These are phyloP conservation scores for Masticophis lateralis DNA, from an alignment of 2,797 vertebrate genomes.

Conservation along the genomic window DNA sequence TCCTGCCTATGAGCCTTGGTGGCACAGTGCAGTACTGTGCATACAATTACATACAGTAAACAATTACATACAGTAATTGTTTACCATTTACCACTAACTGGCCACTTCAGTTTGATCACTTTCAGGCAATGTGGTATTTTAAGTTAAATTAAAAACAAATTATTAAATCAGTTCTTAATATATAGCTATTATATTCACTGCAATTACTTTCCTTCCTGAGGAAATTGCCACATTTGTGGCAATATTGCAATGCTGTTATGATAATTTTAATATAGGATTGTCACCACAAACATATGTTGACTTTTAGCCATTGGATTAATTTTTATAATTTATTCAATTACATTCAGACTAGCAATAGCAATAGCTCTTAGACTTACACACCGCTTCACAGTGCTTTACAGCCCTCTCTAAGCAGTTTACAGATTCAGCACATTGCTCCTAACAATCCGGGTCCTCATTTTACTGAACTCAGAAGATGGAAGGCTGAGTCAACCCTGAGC, in stretches of 20 bases:
- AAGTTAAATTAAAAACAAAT: constrained; percentile 55
- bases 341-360: not conserved
- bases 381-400: no score
- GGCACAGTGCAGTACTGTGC: not conserved
- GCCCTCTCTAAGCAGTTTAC: no score
- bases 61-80: constrained; percentile 12
- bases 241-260: constrained; percentile 26
- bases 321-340: not conserved
- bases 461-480: no score
- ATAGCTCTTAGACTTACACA: no score
- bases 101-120: constrained; percentile 70
- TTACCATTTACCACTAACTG: constrained; percentile 47
- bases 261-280: constrained; percentile 57
- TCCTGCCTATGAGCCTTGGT: no score
- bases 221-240: constrained; percentile 47
- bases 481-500: no score
- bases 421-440: no score
- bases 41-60: no score
- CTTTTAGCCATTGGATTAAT: not conserved
- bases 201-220: constrained; percentile 41
- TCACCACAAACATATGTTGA: constrained; percentile 13
- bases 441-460: no score
- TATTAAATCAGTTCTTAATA: constrained; percentile 70
- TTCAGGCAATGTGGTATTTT: constrained; percentile 42
- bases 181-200: constrained; percentile 49